A percentile compares a stretch with the other conserved stretches of the same genome.
These are phyloP conservation scores for Gnathonemus longibarbis DNA, from an alignment of 2,113 vertebrate species.

Conservation along the genomic window DNA sequence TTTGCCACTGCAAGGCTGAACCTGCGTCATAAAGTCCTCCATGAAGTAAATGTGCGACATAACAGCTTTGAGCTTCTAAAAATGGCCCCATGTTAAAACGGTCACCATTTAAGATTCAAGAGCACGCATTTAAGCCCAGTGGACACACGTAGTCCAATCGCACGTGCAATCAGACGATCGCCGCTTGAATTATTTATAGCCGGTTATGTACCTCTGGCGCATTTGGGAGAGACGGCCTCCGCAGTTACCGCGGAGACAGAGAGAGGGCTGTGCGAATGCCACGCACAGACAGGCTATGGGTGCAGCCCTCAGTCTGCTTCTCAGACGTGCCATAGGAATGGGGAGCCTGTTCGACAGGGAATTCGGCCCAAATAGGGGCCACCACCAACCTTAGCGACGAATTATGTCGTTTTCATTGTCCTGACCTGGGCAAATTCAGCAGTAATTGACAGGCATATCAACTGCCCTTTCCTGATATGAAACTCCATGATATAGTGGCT, in stretches of 20 bases:
- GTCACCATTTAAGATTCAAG: not conserved
- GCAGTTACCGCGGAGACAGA: not conserved
- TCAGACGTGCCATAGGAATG: not conserved
- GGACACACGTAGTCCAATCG: not conserved
- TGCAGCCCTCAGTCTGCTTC: not conserved
- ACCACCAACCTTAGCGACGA: not conserved
- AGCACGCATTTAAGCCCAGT: not conserved
- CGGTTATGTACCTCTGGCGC: not conserved
- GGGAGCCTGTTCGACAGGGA: not conserved
- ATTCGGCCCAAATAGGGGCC: not conserved
- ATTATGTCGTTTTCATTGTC: not conserved
- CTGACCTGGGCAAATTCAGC: not conserved
- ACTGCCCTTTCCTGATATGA: not conserved
- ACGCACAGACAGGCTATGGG: not conserved
- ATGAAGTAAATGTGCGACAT: not conserved
- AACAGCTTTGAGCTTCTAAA: not conserved
- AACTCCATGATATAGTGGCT: not conserved
- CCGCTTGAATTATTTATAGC: constrained; percentile 1
- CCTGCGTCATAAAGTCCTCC: not conserved
- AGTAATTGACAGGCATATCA: not conserved
- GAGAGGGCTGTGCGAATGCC: not conserved
- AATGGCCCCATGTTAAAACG: not conserved
- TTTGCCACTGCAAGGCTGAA: not conserved
- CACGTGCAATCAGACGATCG: not conserved
- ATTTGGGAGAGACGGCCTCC: not conserved